Percentiles rank a stretch among this genome's conserved stretches.
Evolutionary conservation across 2,888 invertebrate species (phyloP).

Genomic region (Pristionchus entomophagus): DNA sequence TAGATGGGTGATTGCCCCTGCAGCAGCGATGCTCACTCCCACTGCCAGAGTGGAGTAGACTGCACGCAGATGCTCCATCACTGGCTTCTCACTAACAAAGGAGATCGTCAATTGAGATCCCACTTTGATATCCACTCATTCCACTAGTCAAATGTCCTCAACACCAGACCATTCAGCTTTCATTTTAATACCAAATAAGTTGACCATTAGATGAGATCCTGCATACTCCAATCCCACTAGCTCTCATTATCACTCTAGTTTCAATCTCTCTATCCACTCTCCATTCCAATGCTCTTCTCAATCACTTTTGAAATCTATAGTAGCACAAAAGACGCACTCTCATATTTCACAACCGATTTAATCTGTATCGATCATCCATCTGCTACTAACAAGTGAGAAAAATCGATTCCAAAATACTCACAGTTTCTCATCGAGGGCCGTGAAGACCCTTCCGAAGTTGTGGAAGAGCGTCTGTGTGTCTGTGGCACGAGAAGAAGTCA

Average conservation of each 20-base stretch:
- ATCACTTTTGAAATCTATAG: neutral
- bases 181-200: too few relatives aligned
- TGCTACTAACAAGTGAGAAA: too few relatives aligned
- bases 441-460: slow-evolving; percentile 60
- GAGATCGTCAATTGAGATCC: too few relatives aligned
- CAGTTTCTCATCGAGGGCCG: slow-evolving; percentile 63
- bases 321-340: slow-evolving; percentile 4
- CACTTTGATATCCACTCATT: neutral
- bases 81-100: slow-evolving; percentile 89
- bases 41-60: slow-evolving; percentile 93
- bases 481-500: slow-evolving; percentile 27
- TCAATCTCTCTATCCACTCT: neutral
- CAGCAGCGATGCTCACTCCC: slow-evolving; percentile 86
- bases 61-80: slow-evolving; percentile 92
- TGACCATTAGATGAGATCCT: too few relatives aligned
- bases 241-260: neutral
- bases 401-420: slow-evolving; percentile 44
- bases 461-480: slow-evolving; percentile 50
- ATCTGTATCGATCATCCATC: neutral
- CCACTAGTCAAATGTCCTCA: too few relatives aligned
- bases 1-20: slow-evolving; percentile 88
- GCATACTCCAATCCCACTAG: neutral
- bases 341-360: neutral
- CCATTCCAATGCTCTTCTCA: neutral
- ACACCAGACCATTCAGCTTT: too few relatives aligned